Evolutionary conservation across 2,797 vertebrate genomes (phyloP), one percentile per base, ranked within the genome.

Genomic region (Smutsia temminckii): DNA sequence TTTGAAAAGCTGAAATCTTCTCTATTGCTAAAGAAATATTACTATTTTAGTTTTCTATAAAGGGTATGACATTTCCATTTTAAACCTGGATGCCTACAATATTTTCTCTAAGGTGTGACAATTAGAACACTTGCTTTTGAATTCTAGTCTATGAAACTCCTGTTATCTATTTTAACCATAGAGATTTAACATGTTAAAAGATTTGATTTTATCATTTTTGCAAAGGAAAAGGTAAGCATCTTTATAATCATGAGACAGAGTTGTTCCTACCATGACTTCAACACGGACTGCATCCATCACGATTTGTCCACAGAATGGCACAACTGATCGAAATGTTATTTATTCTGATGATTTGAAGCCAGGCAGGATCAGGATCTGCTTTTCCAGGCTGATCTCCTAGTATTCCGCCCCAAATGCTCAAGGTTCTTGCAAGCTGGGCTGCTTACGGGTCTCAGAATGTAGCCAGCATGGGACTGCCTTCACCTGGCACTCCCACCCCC

Each of bases 291-390:
- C n/a, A 55, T 37, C 57, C 64, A 55, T 75, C 27, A 14, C 0
- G 0, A 18, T 51, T 34, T 51, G 6, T 74, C 59, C 55, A 69
- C 25, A 59, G 71, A 64, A 29, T 3, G 40, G 42, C 42, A 69
- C 21, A 40, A 79, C 71, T 23, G 25, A 55, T 0, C n/a, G 4
- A 91, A 80, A 2, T 2, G 59, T 34, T 91, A 55, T 61, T 53
- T 25, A 72, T 57, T 77, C 55, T 25, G 55, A 72, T 84, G 25
- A 68, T 61, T 23, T 55, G 49, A 91, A 84, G 93, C 63, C 86
- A 93, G 93, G 89, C 72, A 96, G 42, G 85, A 71, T n/a, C 92
- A 90, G 77, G 78, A 75, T 53, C 94, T 94, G 88, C 92, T 69
- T 85, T 74, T 85, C 83, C 57, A 94, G 66, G 46, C 66, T 64